Evolutionary conservation across 2,113 vertebrate genomes (phyloP).

Genomic region (Parotia lawesii): DNA sequence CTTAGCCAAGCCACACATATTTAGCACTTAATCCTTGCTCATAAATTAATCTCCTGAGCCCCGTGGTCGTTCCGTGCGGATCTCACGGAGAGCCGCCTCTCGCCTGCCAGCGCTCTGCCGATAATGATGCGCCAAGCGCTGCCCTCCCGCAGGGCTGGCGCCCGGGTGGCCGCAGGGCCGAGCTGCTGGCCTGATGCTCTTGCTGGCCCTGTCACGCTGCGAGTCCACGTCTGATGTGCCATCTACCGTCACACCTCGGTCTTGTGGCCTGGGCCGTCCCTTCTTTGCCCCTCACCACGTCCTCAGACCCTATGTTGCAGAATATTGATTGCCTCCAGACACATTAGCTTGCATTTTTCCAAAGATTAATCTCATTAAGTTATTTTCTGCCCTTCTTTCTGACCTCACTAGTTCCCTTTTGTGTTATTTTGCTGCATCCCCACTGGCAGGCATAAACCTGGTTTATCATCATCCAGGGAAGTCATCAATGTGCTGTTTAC

Average conservation of each 20-base stretch:
- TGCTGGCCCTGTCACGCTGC: background rate
- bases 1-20: slow-evolving; percentile 23
- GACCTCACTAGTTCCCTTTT: background rate
- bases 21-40: slow-evolving; percentile 48
- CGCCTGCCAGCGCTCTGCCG: background rate
- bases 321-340: background rate
- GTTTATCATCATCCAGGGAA: background rate
- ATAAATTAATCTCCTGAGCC: slow-evolving; percentile 13
- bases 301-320: background rate
- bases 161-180: background rate
- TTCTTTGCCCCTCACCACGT: background rate
- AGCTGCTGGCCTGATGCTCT: background rate
- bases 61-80: background rate
- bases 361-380: background rate
- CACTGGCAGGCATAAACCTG: background rate
- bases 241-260: background rate
- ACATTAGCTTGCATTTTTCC: background rate
- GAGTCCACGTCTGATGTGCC: background rate
- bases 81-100: background rate
- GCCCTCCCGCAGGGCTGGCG: background rate
- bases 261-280: rapidly evolving
- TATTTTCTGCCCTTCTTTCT: background rate
- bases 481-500: slow-evolving; percentile 15
- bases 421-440: background rate
- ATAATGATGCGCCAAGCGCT: background rate